phyloP scores from a whole-genome alignment of 2,888 invertebrate species.

The Pristionchus maxplancki region DNA sequence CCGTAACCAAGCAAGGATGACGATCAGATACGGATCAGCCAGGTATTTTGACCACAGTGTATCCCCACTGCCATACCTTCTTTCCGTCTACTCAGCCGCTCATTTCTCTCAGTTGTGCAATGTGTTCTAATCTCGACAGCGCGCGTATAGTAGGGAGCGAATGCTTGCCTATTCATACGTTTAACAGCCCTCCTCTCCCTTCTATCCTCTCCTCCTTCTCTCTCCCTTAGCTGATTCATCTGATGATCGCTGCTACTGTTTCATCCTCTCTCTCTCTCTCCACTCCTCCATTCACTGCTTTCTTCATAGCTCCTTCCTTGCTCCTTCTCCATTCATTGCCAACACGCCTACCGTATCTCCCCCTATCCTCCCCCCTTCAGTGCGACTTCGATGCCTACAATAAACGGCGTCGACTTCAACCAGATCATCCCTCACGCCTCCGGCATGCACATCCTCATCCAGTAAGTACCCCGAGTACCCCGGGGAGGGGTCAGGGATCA shows the following conservation, averaged over 20 bases:
- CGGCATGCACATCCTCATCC: conserved; percentile 33
- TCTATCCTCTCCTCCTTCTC: not conserved
- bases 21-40: conserved; percentile 13
- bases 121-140: conserved; percentile 2
- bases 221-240: conserved; percentile 38
- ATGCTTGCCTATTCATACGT: not conserved
- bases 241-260: conserved; percentile 22
- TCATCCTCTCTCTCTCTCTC: conserved; percentile 9
- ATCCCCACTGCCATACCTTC: not conserved
- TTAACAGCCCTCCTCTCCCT: not conserved
- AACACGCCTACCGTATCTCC: not conserved
- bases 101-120: conserved; percentile 2
- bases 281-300: not conserved
- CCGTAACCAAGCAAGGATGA: not conserved
- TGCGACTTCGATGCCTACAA: not conserved
- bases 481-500: not conserved
- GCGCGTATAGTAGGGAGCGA: not conserved
- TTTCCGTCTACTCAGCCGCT: not conserved
- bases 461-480: not conserved
- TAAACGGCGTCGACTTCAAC: not conserved
- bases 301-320: not conserved
- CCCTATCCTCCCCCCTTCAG: not conserved
- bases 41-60: not conserved
- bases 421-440: conserved; percentile 14
- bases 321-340: not conserved